These are phyloP conservation scores for Plectropomus leopardus DNA, from an alignment of 2,113 vertebrate genomes.

Conservation along the genomic window DNA sequence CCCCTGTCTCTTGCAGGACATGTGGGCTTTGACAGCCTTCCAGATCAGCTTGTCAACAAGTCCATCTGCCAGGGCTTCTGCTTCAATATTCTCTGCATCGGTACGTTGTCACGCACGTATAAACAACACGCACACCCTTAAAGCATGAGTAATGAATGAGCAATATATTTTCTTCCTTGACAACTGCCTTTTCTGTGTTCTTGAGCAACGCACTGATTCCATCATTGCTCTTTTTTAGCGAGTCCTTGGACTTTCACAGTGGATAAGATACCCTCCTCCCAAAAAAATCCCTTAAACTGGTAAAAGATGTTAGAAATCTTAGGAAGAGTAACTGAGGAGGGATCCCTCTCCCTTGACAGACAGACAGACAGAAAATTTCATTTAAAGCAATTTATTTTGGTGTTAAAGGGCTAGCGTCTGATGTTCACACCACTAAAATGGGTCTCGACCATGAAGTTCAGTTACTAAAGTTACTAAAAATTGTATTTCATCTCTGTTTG, in stretches of 20 bases:
- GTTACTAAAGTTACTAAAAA: slow-evolving; percentile 31
- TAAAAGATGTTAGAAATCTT: too few relatives aligned
- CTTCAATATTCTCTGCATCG: slow-evolving; percentile 95
- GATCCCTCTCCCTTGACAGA: too few relatives aligned
- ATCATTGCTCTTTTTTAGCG: background rate
- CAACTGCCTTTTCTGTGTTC: background rate
- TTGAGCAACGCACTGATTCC: background rate
- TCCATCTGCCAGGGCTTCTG: slow-evolving; percentile 93
- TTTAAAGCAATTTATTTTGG: background rate
- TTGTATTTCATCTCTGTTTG: slow-evolving; percentile 40
- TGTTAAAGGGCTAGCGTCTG: background rate
- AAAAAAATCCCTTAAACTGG: too few relatives aligned
- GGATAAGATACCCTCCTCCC: too few relatives aligned
- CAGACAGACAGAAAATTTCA: too few relatives aligned
- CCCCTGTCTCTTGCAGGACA: slow-evolving; percentile 89
- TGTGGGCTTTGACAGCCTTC: slow-evolving; percentile 94
- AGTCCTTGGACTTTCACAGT: too few relatives aligned
- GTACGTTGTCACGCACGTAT: slow-evolving; percentile 73
- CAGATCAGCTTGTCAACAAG: slow-evolving; percentile 94
- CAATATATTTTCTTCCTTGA: background rate
- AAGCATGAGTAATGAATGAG: too few relatives aligned
- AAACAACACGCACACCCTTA: background rate
- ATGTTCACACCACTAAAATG: background rate
- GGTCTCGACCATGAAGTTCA: background rate
- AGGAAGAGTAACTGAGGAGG: too few relatives aligned